Evolutionary conservation across 2,797 vertebrate species (phyloP).

Genomic region (Cuniculus paca): DNA sequence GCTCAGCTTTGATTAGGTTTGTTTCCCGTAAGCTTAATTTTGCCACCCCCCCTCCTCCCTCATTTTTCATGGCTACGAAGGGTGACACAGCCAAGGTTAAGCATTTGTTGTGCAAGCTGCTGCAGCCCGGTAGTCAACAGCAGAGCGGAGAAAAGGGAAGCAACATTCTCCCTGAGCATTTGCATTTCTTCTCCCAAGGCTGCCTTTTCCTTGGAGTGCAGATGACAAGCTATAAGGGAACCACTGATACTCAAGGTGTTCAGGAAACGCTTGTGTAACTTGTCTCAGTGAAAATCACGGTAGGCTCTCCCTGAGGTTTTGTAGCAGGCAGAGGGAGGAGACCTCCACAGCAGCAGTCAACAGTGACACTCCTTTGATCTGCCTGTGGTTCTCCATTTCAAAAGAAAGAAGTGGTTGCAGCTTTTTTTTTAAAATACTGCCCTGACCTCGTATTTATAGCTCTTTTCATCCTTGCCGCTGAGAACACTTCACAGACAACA

Average conservation of each 20-base stretch:
- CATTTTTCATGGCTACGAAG: slow-evolving; percentile 58
- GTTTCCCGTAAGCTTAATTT: slow-evolving; percentile 89
- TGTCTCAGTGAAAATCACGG: background rate
- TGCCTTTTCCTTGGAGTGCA: background rate
- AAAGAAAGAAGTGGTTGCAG: slow-evolving; percentile 55
- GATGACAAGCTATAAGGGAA: background rate
- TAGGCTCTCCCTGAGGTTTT: background rate
- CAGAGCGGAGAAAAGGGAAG: background rate
- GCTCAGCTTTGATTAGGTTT: slow-evolving; percentile 89
- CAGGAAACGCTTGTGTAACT: background rate
- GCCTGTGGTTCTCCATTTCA: slow-evolving; percentile 66
- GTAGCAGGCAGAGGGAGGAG: slow-evolving; percentile 15
- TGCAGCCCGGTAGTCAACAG: background rate
- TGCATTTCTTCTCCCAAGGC: background rate
- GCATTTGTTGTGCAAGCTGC: slow-evolving; percentile 75
- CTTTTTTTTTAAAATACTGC: slow-evolving; percentile 23
- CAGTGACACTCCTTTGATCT: slow-evolving; percentile 57
- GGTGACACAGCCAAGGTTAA: slow-evolving; percentile 73
- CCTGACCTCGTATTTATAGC: slow-evolving; percentile 66
- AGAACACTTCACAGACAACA: slow-evolving; percentile 16
- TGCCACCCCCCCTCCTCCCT: background rate
- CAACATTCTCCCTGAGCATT: background rate
- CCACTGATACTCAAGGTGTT: background rate
- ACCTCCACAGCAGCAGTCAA: background rate
- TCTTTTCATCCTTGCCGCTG: slow-evolving; percentile 52